Conservation (phyloP, 2,888 invertebrate genomes). For the Zhengitettix transpicula region DNA sequence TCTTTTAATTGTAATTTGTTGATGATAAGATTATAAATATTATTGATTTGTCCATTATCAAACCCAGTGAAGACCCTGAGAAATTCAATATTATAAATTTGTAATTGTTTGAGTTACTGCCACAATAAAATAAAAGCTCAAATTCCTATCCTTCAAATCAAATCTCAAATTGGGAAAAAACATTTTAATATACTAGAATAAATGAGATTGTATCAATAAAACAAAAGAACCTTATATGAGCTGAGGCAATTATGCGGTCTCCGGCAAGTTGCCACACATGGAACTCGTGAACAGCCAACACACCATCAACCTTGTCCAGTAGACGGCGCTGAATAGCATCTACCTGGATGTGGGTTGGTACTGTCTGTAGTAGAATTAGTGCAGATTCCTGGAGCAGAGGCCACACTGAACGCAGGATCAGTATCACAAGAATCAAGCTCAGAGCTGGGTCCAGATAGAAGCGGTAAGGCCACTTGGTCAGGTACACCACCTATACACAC, state of each 20-base stretch:
- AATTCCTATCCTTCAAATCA: too few relatives aligned
- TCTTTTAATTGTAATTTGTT: too few relatives aligned
- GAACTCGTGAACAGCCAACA: constrained; percentile 91
- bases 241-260: constrained; percentile 91
- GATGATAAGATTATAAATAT: too few relatives aligned
- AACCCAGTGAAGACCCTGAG: too few relatives aligned
- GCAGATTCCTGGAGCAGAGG: constrained; percentile 86
- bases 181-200: too few relatives aligned
- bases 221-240: constrained; percentile 62
- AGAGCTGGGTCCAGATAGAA: constrained; percentile 89
- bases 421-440: constrained; percentile 70
- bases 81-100: too few relatives aligned
- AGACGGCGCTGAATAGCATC: constrained; percentile 80
- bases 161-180: too few relatives aligned
- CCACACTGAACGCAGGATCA: constrained; percentile 82
- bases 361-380: constrained; percentile 89
- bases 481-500: constrained; percentile 28
- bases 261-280: constrained; percentile 98
- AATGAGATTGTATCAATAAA: too few relatives aligned
- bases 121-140: too few relatives aligned
- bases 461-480: constrained; percentile 32
- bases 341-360: constrained; percentile 92
- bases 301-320: constrained; percentile 80
- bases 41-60: too few relatives aligned
- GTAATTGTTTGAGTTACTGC: too few relatives aligned